Conservation (phyloP, 2,888 invertebrate genomes). For the Diplazon laetatorius region DNA sequence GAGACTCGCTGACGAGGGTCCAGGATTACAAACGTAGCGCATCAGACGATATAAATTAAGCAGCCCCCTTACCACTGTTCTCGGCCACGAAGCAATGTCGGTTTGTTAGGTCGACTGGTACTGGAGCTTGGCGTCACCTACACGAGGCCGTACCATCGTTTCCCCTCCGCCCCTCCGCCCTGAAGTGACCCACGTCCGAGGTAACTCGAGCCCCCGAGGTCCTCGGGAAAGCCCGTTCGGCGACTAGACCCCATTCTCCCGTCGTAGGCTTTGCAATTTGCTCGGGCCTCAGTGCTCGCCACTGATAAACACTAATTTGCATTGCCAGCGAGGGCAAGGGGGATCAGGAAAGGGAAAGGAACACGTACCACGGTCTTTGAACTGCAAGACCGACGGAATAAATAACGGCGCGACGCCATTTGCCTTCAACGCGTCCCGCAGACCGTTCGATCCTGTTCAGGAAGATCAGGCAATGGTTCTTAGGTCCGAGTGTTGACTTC, state of each 20-base stretch:
- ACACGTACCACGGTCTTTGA: conserved; percentile 58
- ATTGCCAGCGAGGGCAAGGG: conserved; percentile 60
- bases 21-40: conserved; percentile 71
- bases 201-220: conserved; percentile 36
- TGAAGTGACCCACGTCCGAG: conserved; percentile 3
- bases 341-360: background rate
- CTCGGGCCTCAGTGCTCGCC: conserved; percentile 44
- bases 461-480: too few species aligned
- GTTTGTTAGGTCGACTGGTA: conserved; percentile 55
- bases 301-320: conserved; percentile 74
- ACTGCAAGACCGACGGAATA: conserved; percentile 66
- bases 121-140: conserved; percentile 16
- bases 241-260: conserved; percentile 67
- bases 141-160: too few species aligned
- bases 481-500: too few species aligned
- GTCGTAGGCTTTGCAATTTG: conserved; percentile 68
- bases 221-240: conserved; percentile 42
- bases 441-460: conserved; percentile 14
- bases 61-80: conserved; percentile 64
- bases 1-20: conserved; percentile 70
- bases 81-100: conserved; percentile 59
- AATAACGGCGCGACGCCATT: conserved; percentile 63
- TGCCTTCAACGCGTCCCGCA: conserved; percentile 21
- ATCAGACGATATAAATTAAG: conserved; percentile 74
- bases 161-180: conserved; percentile 39